Base-by-base conservation (phyloP, 2,797 vertebrate species). In the Myotis pilosus region DNA sequence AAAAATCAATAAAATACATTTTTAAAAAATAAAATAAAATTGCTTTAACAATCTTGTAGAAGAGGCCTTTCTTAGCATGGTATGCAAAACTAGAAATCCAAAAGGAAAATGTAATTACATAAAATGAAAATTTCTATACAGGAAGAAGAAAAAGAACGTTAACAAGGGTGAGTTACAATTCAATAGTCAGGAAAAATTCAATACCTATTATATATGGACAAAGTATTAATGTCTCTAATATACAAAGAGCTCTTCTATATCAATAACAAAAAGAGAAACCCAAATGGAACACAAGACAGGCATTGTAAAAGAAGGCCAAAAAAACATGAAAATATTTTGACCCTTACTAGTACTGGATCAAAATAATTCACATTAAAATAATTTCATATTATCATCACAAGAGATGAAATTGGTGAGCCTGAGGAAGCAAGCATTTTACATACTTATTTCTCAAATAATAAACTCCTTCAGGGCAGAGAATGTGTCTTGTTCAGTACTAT, bases 301-400 rank as follows among this genome's bases (percentile, higher is more conserved):
- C 8, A 74, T 72, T 66, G 41, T 8, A 22, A 79, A 62, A 87
- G 33, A 66, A 41, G 51, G 41, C n/a, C 38, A 60, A 85, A 60
- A 60, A 91, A 87, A 87, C 49, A 66, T 49, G 38, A 68, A 92
- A 84, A 64, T 78, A 86, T 74, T 75, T 94, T 74, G 60, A 91
- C 49, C 9, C 11, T 84, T 78, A 71, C 10, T 71, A 76, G 5
- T 83, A 78, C 9, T 71, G 71, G 5, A 64, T 53, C 62, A 55
- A 62, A 94, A 44, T 87, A 82, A 78, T n/a, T 47, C 36, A 83
- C 30, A 87, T 92, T 83, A 87, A 94, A 87, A 51, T 17, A 87
- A 69, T 83, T 85, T 94, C 28, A 49, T 68, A 36, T 25, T 53
- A 87, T 82, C 20, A 49, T 75, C 30, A 20, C 30, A 94, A 76